Conservation (phyloP, 2,888 invertebrate species). For the Amiota communis region DNA sequence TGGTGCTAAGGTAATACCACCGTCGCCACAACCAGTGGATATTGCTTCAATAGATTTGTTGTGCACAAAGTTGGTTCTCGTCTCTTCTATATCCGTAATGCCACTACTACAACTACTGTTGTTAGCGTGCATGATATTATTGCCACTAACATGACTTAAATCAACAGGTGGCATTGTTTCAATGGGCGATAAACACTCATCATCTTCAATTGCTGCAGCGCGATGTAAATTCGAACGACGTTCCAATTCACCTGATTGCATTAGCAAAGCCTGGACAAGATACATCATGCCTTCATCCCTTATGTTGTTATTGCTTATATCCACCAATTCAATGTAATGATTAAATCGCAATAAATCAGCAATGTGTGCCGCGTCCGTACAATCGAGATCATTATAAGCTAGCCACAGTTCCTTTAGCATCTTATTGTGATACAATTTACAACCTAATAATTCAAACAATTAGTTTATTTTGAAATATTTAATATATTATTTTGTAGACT, state of each 20-base stretch:
- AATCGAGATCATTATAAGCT: conserved; percentile 85
- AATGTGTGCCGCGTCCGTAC: conserved; percentile 85
- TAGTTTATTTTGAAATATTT: background rate
- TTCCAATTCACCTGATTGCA: conserved; percentile 76
- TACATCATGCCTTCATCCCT: conserved; percentile 79
- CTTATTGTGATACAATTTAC: conserved; percentile 85
- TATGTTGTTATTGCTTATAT: conserved; percentile 83
- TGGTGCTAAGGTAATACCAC: background rate
- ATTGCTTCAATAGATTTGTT: background rate
- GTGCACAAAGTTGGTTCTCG: background rate
- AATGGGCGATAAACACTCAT: conserved; percentile 55
- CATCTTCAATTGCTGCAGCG: conserved; percentile 63
- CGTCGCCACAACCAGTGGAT: background rate
- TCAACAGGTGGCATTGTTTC: conserved; percentile 38
- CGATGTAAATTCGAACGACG: conserved; percentile 62
- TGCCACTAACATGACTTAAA: background rate
- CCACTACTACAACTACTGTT: conserved; percentile 28
- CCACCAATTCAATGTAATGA: conserved; percentile 83
- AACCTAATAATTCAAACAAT: conserved; percentile 75
- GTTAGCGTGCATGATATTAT: conserved; percentile 6
- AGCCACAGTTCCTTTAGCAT: conserved; percentile 85
- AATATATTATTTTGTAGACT: conserved; percentile 50
- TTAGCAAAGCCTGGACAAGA: conserved; percentile 82
- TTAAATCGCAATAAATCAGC: conserved; percentile 84
- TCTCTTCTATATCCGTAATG: background rate